Base-by-base conservation (phyloP, 2,113 vertebrate species). In the Chloebia gouldiae region DNA sequence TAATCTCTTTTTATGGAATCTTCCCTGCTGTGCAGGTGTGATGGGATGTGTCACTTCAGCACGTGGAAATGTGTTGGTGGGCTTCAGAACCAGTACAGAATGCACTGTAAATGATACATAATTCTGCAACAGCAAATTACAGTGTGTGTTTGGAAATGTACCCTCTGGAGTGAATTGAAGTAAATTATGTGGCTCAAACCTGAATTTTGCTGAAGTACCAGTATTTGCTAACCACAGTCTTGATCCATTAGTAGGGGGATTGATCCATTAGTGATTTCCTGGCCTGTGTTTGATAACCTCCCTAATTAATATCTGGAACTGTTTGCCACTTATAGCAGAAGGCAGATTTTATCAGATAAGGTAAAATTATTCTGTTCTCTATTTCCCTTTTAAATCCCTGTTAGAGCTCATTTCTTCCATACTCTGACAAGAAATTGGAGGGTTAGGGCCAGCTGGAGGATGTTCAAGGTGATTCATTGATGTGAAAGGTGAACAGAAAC, bases 31-130 rank as follows among this genome's bases (percentile, higher is more conserved):
- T 69, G 63, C 24, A 51, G 76, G 44, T 60, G 40, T 1, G 2
- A 4, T 65, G 35, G 37, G 42, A 35, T 2, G 5, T 14, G 23
- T 24, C 7, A 1, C 69, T 91, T 81, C 35, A 35, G 13, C 1
- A 0, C 2, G 1, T 47, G 28, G 16, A 63, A 14, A 2, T 35
- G 19, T n/a, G 6, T 47, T 42, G 31, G 13, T 72, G 24, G 19
- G 40, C 57, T 53, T 57, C 63, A 22, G 54, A 80, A n/a, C 10
- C 1, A 4, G 23, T 42, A 18, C 3, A 11, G 40, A 75, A 49
- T 14, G 9, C 54, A 8, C 22, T 77, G 49, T 49, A 23, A 76
- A 42, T 65, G 11, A 28, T 8, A 23, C 25, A 11, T 63, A 24
- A 9, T 21, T 86, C 39, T 63, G 30, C 6, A 2, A 7, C 15